Conservation (phyloP, 1,140 invertebrate species). For the Lanistes nyassanus region DNA sequence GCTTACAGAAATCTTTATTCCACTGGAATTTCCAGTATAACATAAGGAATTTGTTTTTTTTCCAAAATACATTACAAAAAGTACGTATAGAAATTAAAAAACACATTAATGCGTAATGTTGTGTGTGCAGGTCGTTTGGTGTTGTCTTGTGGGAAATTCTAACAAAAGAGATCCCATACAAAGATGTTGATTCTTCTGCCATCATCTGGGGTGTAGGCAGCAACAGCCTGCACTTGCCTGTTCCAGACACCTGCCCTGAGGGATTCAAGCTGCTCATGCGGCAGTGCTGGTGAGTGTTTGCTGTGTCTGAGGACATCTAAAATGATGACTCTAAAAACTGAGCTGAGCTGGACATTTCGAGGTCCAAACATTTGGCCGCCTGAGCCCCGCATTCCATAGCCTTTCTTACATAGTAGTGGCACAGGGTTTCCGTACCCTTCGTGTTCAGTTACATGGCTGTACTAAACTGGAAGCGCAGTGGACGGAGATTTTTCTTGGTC, state of each 20-base stretch:
- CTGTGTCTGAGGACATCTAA: no score
- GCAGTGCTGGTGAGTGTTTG: constrained; percentile 81
- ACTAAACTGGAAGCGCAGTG: no score
- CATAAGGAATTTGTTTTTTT: not conserved
- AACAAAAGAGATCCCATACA: constrained; percentile 95
- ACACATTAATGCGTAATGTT: no score
- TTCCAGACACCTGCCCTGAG: constrained; percentile 90
- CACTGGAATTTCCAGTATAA: not conserved
- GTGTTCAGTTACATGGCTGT: no score
- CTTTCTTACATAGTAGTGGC: no score
- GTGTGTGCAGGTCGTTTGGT: constrained; percentile 82
- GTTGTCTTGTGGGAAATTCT: constrained; percentile 97
- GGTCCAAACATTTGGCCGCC: no score
- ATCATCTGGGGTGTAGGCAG: constrained; percentile 98
- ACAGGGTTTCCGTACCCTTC: no score
- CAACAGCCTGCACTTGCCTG: constrained; percentile 87
- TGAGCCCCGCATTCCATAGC: no score
- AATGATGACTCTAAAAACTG: no score
- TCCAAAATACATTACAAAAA: not conserved
- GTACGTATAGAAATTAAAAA: no score
- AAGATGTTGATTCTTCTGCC: constrained; percentile 94
- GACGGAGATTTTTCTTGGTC: no score
- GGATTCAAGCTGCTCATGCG: constrained; percentile 82
- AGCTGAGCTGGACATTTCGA: no score
- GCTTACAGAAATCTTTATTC: not conserved